phyloP scores from a whole-genome alignment of 2,113 vertebrate genomes.

The Silurus glanis region DNA sequence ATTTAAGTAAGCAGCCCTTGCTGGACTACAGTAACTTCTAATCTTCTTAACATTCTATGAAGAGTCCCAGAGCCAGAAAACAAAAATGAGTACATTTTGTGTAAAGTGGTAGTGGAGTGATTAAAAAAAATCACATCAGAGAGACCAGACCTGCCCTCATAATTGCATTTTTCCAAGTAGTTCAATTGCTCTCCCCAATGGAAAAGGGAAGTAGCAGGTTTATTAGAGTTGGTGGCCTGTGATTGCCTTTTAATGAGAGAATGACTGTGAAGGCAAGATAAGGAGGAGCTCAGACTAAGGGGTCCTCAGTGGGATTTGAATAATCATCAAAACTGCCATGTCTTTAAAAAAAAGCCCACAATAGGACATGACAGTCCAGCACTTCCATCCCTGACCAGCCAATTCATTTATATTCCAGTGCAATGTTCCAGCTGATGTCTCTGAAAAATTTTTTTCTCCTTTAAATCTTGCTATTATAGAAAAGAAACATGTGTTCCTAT shows the following conservation, averaged over 20 bases:
- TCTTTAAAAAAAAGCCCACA: conserved; percentile 75
- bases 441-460: conserved; percentile 64
- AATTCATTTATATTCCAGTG: conserved; percentile 68
- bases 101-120: conserved; percentile 8
- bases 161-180: conserved; percentile 69
- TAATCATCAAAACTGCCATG: conserved; percentile 77
- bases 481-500: neutral
- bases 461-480: conserved; percentile 6
- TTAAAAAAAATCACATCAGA: conserved; percentile 30
- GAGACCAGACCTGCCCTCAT: conserved; percentile 67
- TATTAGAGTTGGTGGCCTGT: conserved; percentile 87
- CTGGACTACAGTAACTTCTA: conserved; percentile 43
- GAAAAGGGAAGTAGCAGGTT: conserved; percentile 81
- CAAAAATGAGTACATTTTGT: conserved; percentile 46
- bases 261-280: conserved; percentile 83
- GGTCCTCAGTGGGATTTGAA: conserved; percentile 78
- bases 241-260: conserved; percentile 91
- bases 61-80: conserved; percentile 42
- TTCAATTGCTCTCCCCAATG: conserved; percentile 55
- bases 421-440: conserved; percentile 57
- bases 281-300: conserved; percentile 72
- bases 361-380: conserved; percentile 55
- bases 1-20: conserved; percentile 37
- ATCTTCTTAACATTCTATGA: conserved; percentile 60
- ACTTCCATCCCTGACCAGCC: conserved; percentile 53